A percentile compares a stretch with the other conserved stretches of the same genome.
phyloP scores from a whole-genome alignment of 2,113 vertebrate genomes.

The Eleginops maclovinus region DNA sequence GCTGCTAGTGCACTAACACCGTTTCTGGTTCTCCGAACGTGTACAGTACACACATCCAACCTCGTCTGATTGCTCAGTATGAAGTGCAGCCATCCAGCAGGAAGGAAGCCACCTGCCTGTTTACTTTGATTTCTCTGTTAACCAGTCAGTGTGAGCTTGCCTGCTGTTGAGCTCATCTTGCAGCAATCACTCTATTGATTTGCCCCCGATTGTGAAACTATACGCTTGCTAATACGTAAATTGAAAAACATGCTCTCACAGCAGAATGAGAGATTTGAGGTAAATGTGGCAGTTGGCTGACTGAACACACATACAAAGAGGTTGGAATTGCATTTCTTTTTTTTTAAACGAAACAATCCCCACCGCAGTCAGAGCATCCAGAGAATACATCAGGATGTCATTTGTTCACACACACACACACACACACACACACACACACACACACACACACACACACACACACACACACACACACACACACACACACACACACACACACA shows the following conservation, averaged over 20 bases:
- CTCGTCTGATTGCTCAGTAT: neutral
- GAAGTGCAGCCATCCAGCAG: neutral
- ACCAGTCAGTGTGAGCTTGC: slow-evolving; percentile 3
- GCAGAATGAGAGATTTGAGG: slow-evolving; percentile 2
- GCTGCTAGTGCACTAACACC: neutral
- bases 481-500: neutral
- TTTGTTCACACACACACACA: neutral
- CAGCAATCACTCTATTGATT: slow-evolving; percentile 13
- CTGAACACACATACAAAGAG: neutral
- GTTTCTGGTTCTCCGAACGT: neutral
- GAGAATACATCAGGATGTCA: slow-evolving; percentile 21
- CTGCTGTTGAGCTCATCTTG: slow-evolving; percentile 7
- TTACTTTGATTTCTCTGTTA: slow-evolving; percentile 23
- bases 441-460: neutral
- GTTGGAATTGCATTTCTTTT: slow-evolving; percentile 8
- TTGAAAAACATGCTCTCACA: slow-evolving; percentile 1
- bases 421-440: neutral
- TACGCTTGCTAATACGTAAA: neutral
- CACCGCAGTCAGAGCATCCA: too few species aligned
- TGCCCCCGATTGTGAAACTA: neutral
- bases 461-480: neutral
- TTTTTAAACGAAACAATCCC: too few species aligned
- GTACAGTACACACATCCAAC: neutral
- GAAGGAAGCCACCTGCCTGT: slow-evolving; percentile 29
- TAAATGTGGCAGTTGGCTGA: neutral